Evolutionary conservation across 2,113 vertebrate genomes (phyloP).

Genomic region (Tyrannus savana): DNA sequence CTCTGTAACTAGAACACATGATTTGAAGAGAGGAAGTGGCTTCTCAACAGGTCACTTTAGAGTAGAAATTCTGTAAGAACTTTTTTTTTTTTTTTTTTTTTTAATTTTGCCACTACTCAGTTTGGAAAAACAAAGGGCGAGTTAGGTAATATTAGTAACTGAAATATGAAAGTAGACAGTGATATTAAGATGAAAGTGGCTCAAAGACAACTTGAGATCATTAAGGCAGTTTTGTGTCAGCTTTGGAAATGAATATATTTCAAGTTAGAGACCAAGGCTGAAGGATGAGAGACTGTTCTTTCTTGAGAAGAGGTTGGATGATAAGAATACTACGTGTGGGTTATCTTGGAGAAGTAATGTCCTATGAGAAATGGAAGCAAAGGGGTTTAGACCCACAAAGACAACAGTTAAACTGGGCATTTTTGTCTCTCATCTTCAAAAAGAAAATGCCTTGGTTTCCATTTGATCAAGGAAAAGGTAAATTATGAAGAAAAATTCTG

Average conservation of each 20-base stretch:
- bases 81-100: neutral
- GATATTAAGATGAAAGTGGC: neutral
- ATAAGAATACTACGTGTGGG: neutral
- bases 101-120: neutral
- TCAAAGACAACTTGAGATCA: neutral
- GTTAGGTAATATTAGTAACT: neutral
- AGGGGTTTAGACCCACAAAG: neutral
- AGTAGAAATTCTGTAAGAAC: neutral
- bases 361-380: neutral
- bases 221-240: neutral
- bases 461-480: neutral
- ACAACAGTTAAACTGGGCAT: neutral
- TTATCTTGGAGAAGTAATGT: neutral
- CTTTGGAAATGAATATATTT: neutral
- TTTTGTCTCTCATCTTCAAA: neutral
- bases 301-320: neutral
- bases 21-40: neutral
- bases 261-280: neutral
- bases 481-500: neutral
- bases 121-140: neutral
- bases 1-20: neutral
- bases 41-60: neutral
- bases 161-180: neutral
- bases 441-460: neutral
- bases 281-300: neutral